phyloP scores from a whole-genome alignment of 2,888 invertebrate genomes.

The Drosophila picticornis region DNA sequence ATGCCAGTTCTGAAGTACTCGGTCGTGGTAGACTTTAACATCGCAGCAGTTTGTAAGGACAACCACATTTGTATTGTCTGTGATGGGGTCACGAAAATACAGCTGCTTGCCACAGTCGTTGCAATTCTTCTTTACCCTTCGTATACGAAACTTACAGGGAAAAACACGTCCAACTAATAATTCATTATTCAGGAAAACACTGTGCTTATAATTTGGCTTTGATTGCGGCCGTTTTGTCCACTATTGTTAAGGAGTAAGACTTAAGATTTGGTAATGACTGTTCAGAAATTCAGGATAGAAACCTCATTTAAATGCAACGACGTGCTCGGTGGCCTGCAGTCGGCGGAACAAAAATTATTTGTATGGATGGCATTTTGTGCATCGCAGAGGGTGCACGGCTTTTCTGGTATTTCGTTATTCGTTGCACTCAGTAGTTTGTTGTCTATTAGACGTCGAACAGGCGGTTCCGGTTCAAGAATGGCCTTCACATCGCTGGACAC shows the following conservation, averaged over 20 bases:
- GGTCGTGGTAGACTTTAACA: slow-evolving; percentile 54
- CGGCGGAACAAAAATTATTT: slow-evolving; percentile 46
- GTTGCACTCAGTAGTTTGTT: slow-evolving; percentile 27
- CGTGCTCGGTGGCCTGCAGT: slow-evolving; percentile 54
- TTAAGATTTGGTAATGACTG: background rate
- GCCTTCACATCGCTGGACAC: background rate
- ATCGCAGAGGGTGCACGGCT: slow-evolving; percentile 39
- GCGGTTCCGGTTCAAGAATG: slow-evolving; percentile 35
- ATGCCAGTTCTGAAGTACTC: slow-evolving; percentile 62
- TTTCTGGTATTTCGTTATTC: slow-evolving; percentile 1
- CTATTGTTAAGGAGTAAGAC: slow-evolving; percentile 20
- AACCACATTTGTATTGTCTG: slow-evolving; percentile 54
- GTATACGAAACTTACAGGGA: slow-evolving; percentile 60
- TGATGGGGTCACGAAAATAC: slow-evolving; percentile 49
- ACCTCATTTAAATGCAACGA: slow-evolving; percentile 62
- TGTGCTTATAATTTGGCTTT: slow-evolving; percentile 59
- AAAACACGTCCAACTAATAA: slow-evolving; percentile 58
- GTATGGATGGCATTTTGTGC: slow-evolving; percentile 36
- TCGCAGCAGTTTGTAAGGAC: slow-evolving; percentile 60
- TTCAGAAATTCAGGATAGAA: background rate
- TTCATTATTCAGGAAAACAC: slow-evolving; percentile 45
- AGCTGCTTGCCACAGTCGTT: slow-evolving; percentile 41
- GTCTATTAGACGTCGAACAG: slow-evolving; percentile 40
- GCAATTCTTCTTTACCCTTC: slow-evolving; percentile 46
- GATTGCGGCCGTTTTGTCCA: slow-evolving; percentile 45